phyloP scores from a whole-genome alignment of 2,888 invertebrate genomes.

The Bedellia somnulentella region DNA sequence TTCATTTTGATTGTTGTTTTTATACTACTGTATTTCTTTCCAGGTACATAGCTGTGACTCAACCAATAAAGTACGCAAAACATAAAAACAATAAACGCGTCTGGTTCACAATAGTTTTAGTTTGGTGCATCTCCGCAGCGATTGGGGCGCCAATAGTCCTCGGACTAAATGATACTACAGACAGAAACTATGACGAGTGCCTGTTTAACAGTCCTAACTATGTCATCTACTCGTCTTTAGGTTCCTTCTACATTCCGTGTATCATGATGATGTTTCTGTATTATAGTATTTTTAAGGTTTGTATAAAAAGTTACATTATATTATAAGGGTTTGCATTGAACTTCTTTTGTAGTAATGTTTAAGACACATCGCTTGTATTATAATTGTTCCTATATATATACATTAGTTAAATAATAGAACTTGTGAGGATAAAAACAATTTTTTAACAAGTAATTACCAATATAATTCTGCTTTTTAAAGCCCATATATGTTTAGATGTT shows the following conservation, averaged over 20 bases:
- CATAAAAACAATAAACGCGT: conserved; percentile 96
- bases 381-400: too few species aligned
- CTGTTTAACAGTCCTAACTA: conserved; percentile 98
- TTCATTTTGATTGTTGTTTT: too few species aligned
- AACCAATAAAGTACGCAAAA: conserved; percentile 98
- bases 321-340: too few species aligned
- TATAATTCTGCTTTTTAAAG: too few species aligned
- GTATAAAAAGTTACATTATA: too few species aligned
- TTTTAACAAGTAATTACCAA: too few species aligned
- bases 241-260: conserved; percentile 98
- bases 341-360: too few species aligned
- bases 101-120: conserved; percentile 90
- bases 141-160: conserved; percentile 96
- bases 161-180: conserved; percentile 92
- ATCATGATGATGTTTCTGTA: conserved; percentile 98
- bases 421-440: too few species aligned
- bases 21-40: background rate
- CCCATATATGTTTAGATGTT: too few species aligned
- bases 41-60: conserved; percentile 98
- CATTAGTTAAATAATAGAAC: too few species aligned
- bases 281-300: conserved; percentile 95
- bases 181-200: conserved; percentile 82
- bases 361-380: too few species aligned
- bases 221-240: conserved; percentile 95
- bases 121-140: conserved; percentile 90